Percentiles rank a stretch among this genome's conserved stretches.
Conservation (phyloP, 2,888 invertebrate genomes). For the Nemotelus pantherinus region DNA sequence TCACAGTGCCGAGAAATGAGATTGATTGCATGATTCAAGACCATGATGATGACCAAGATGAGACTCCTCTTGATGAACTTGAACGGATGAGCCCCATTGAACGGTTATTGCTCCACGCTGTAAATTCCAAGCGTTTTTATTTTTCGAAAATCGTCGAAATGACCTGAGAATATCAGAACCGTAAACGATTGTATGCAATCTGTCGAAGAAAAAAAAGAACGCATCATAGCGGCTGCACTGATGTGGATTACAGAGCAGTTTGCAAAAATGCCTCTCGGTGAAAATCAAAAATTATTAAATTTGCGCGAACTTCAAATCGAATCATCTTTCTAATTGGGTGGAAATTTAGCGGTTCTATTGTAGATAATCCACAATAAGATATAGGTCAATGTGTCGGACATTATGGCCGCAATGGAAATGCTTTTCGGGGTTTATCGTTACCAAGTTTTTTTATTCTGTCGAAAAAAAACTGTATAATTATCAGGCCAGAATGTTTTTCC, state of each 20-base stretch:
- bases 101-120: constrained; percentile 20
- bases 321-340: constrained; percentile 9
- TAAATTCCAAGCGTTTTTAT: not conserved
- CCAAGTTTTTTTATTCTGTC: too few relatives aligned
- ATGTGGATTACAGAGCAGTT: too few relatives aligned
- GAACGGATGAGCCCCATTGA: constrained; percentile 1
- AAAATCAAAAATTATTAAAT: constrained; percentile 7
- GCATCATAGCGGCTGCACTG: too few relatives aligned
- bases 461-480: too few relatives aligned
- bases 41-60: not conserved
- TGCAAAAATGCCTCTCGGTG: not conserved
- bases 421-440: too few relatives aligned
- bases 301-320: not conserved
- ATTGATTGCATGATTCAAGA: not conserved
- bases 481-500: not conserved
- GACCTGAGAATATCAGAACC: not conserved
- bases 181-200: not conserved
- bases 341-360: not conserved
- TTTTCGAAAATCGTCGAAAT: constrained; percentile 1
- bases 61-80: not conserved
- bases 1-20: not conserved
- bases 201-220: too few relatives aligned
- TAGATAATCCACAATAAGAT: constrained; percentile 18
- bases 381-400: constrained; percentile 30
- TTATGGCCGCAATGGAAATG: not conserved